Evolutionary conservation across 64 coral and sea anemone genomes (phyloP).

Genomic region (Acropora tenuis): DNA sequence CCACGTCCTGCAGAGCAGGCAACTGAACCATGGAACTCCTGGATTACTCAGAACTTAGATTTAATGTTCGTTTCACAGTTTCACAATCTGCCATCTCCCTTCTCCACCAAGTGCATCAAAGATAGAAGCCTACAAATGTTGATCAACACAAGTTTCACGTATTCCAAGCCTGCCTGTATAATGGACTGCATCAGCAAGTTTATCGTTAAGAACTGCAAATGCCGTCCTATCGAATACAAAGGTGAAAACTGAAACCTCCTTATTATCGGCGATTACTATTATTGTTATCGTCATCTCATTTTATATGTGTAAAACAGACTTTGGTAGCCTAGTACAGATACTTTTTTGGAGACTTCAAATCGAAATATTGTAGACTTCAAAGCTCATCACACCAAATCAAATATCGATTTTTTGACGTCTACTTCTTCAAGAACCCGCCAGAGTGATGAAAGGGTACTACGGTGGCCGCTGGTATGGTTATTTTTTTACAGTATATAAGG

Average conservation of each 20-base stretch:
- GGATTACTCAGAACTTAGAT: neutral
- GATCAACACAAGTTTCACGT: neutral
- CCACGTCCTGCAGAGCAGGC: neutral
- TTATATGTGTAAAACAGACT: no score
- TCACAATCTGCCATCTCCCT: neutral
- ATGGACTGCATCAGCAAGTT: constrained; percentile 11
- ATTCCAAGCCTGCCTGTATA: constrained; percentile 34
- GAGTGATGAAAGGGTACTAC: no score
- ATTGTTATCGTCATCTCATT: no score
- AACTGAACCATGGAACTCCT: neutral
- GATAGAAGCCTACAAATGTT: constrained; percentile 1
- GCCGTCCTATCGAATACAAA: constrained; percentile 26
- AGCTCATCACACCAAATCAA: no score
- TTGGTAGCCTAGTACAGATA: no score
- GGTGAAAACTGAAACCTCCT: neutral
- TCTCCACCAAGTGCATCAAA: neutral
- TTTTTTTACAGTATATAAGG: no score
- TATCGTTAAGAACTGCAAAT: neutral
- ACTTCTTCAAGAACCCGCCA: no score
- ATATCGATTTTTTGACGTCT: no score
- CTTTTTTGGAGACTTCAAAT: no score
- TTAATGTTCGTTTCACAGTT: neutral
- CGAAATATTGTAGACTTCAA: no score
- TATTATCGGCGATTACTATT: no score
- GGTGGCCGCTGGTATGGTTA: no score